A percentile compares a stretch with the other conserved stretches of the same genome.
phyloP scores from a whole-genome alignment of 2,888 invertebrate genomes.

The Serrognathus titanus region DNA sequence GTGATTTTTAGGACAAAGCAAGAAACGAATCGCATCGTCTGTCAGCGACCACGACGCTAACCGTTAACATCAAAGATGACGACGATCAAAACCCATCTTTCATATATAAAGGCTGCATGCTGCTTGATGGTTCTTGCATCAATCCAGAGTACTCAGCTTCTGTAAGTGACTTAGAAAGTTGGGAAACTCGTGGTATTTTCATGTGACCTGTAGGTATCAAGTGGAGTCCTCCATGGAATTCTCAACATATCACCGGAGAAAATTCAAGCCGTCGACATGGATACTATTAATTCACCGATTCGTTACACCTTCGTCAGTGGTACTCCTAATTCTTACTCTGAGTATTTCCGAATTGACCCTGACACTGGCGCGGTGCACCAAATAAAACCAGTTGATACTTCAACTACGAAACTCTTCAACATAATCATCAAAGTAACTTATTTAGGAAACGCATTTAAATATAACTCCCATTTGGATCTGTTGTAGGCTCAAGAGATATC shows the following conservation, averaged over 20 bases:
- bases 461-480: neutral
- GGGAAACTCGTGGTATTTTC: neutral
- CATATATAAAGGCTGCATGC: slow-evolving; percentile 80
- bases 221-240: slow-evolving; percentile 79
- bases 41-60: slow-evolving; percentile 80
- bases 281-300: slow-evolving; percentile 80
- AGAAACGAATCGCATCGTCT: slow-evolving; percentile 71
- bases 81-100: slow-evolving; percentile 91
- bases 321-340: slow-evolving; percentile 70
- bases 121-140: slow-evolving; percentile 78
- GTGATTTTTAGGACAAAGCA: slow-evolving; percentile 71
- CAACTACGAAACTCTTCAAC: slow-evolving; percentile 72
- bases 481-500: slow-evolving; percentile 76
- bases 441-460: neutral
- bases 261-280: slow-evolving; percentile 88
- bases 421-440: slow-evolving; percentile 72
- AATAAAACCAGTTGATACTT: slow-evolving; percentile 75
- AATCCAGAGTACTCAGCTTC: slow-evolving; percentile 83
- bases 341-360: slow-evolving; percentile 80
- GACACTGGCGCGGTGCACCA: slow-evolving; percentile 79
- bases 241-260: slow-evolving; percentile 81
- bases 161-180: slow-evolving; percentile 54
- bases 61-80: slow-evolving; percentile 81
- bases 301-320: slow-evolving; percentile 80
- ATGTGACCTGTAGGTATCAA: slow-evolving; percentile 60